Percentiles rank a stretch among this genome's conserved stretches.
Evolutionary conservation across 23 tunicate species (phyloP).

Genomic region (Aplidium turbinatum): DNA sequence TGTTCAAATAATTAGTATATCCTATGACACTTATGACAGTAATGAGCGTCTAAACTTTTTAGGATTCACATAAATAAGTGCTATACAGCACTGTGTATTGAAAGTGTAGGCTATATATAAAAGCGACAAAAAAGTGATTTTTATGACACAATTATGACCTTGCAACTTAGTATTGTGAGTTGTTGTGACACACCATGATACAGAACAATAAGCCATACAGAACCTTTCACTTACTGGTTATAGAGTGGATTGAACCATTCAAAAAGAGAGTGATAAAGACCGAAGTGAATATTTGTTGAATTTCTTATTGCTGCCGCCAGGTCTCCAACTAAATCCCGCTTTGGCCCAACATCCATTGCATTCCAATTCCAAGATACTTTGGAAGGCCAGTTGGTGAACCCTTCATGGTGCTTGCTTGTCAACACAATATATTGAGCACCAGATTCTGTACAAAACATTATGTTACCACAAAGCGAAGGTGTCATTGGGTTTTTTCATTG

Average conservation of each 20-base stretch:
- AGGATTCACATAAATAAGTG: no score
- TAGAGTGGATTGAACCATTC: slow-evolving; percentile 87
- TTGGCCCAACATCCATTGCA: slow-evolving; percentile 73
- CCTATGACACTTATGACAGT: no score
- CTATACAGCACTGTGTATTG: no score
- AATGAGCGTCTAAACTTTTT: no score
- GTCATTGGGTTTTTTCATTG: no score
- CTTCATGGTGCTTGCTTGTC: slow-evolving; percentile 93
- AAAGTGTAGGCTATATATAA: no score
- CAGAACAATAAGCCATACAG: background rate
- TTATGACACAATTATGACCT: background rate
- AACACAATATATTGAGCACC: slow-evolving; percentile 86
- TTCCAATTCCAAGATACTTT: slow-evolving; percentile 73
- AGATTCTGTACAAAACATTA: slow-evolving; percentile 52
- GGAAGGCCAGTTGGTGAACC: slow-evolving; percentile 91
- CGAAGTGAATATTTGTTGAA: slow-evolving; percentile 51
- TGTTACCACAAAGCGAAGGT: no score
- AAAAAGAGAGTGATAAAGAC: slow-evolving; percentile 78
- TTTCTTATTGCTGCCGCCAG: slow-evolving; percentile 65
- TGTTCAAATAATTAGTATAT: no score
- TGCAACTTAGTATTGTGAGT: background rate
- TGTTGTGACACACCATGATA: background rate
- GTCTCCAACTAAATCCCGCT: slow-evolving; percentile 85
- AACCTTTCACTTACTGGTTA: slow-evolving; percentile 40
- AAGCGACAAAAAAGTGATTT: no score